phyloP scores from a whole-genome alignment of 2,113 vertebrate genomes.

The Silurus meridionalis region DNA sequence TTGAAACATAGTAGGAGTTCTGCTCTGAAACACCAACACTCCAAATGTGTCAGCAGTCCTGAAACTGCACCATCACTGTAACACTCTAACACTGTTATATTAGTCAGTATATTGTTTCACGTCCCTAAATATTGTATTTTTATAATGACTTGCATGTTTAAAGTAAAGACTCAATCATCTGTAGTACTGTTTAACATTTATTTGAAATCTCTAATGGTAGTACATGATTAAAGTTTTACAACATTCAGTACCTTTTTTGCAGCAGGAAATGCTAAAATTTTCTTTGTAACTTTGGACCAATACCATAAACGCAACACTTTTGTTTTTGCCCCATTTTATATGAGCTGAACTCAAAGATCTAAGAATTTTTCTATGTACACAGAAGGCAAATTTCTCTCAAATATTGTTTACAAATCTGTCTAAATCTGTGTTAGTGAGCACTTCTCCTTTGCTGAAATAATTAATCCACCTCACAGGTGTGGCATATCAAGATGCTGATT shows the following conservation, averaged over 20 bases:
- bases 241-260: not conserved
- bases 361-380: no score
- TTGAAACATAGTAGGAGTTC: not conserved
- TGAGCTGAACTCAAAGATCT: no score
- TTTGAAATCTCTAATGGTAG: not conserved
- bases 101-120: constrained; percentile 24
- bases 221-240: not conserved
- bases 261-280: not conserved
- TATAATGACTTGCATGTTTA: not conserved
- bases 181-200: not conserved
- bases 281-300: not conserved
- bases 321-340: no score
- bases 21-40: not conserved
- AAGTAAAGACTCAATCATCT: not conserved
- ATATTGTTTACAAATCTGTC: no score
- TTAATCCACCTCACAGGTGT: no score
- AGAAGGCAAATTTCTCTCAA: no score
- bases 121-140: not conserved
- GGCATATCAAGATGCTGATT: no score
- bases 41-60: constrained; percentile 21
- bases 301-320: no score
- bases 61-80: constrained; percentile 14
- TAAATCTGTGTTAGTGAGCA: no score
- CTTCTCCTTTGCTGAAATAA: no score
- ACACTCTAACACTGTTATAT: not conserved